These are phyloP conservation scores for Neofelis nebulosa DNA, from an alignment of 2,113 vertebrate genomes.

Conservation along the genomic window DNA sequence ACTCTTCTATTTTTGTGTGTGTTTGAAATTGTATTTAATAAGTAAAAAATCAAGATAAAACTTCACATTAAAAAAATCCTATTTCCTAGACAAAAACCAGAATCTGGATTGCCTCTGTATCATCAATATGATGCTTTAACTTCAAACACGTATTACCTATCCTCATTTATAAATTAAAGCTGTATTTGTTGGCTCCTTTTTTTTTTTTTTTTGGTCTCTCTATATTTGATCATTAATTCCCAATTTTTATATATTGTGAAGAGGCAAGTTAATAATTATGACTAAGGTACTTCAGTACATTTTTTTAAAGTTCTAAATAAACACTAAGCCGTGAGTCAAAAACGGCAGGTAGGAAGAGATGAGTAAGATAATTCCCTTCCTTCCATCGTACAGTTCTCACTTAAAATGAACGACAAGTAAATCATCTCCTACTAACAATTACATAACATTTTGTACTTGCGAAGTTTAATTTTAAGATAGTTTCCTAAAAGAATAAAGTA, in stretches of 20 bases:
- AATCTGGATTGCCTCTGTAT: background rate
- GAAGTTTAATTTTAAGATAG: conserved; percentile 21
- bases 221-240: background rate
- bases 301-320: conserved; percentile 36
- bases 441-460: conserved; percentile 42
- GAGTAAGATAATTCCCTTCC: conserved; percentile 39
- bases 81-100: background rate
- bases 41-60: conserved; percentile 11
- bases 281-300: conserved; percentile 22
- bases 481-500: conserved; percentile 29
- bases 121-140: background rate
- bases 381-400: background rate
- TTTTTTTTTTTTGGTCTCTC: background rate
- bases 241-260: conserved; percentile 39
- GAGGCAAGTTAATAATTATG: conserved; percentile 10
- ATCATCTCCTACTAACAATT: conserved; percentile 43
- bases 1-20: background rate
- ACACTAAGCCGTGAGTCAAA: conserved; percentile 61
- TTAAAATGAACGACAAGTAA: conserved; percentile 39
- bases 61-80: background rate
- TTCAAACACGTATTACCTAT: background rate
- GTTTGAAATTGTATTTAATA: background rate
- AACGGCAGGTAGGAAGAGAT: conserved; percentile 40
- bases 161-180: conserved; percentile 2
- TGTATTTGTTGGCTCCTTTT: background rate